These are phyloP conservation scores for Tonatia bakeri DNA, from an alignment of 2,113 vertebrate genomes.

Conservation along the genomic window DNA sequence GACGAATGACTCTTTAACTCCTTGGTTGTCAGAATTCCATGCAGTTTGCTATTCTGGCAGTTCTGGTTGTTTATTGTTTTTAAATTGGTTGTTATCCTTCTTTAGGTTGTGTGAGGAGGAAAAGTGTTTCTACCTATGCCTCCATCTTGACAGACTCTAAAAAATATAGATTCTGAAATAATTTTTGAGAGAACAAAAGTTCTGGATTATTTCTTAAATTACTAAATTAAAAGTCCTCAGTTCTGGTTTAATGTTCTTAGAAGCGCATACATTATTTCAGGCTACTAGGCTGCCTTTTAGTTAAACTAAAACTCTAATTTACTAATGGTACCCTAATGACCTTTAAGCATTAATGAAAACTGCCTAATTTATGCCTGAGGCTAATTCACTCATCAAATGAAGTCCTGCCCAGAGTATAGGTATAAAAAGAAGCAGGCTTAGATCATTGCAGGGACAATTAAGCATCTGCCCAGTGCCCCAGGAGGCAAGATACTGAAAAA, in stretches of 20 bases:
- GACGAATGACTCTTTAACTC: no score
- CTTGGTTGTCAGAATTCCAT: no score
- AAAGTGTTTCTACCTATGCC: no score
- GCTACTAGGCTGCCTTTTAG: background rate
- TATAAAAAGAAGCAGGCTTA: background rate
- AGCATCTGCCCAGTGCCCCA: background rate
- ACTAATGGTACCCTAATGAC: slow-evolving; percentile 8
- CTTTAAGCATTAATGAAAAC: slow-evolving; percentile 24
- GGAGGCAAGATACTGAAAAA: background rate
- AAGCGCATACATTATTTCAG: background rate
- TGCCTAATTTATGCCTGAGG: background rate
- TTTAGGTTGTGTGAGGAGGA: no score
- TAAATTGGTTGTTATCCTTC: no score
- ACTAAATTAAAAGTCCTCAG: background rate
- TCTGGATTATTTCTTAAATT: slow-evolving; percentile 3
- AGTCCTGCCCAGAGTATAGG: background rate
- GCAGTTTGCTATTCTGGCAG: no score
- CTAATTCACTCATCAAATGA: background rate
- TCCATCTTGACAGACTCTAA: background rate
- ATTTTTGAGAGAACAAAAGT: background rate
- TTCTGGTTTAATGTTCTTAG: background rate
- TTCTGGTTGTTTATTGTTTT: no score
- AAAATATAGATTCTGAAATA: slow-evolving; percentile 14
- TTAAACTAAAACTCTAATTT: slow-evolving; percentile 44
- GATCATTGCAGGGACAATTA: background rate